Evolutionary conservation across 2,888 invertebrate genomes (phyloP), one percentile per base, ranked within the genome.

Genomic region (Eilema caniola): DNA sequence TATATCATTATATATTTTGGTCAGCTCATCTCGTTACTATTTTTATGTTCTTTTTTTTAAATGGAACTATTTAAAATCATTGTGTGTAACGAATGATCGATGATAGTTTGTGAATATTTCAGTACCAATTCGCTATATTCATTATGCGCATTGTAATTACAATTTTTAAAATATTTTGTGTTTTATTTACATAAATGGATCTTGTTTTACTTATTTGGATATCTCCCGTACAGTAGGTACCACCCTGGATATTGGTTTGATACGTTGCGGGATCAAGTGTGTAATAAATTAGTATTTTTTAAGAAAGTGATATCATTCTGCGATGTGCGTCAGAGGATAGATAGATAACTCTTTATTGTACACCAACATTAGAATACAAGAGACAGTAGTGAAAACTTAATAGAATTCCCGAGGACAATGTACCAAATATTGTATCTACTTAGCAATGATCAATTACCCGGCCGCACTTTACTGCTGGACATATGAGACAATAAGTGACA

Each of bases 61-160:
- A 79, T 80, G 67, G 72, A 81, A 77, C 71, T 78, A 47, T 37
- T 77, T 73, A 67, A 67, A 77, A 79, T 79, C 67, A 76, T 78
- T 75, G 74, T 76, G 80, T 80, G 75, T 75, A 75, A 75, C 70
- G 75, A 73, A 82, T 74, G 72, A 73, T 61, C 66, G 75, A 69
- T 72, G 75, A 69, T 72, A 72, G 60, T 75, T 68, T 74, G 72
- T 84, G 77, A 85, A 84, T 84, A 85, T 86, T 86, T 86, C 84
- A 83, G 83, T 87, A 85, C 77, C 79, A 84, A 85, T 85, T 86
- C 82, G 87, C 87, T 86, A 79, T 81, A 83, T 86, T 87, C 83
- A 84, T 86, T 83, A 84, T 81, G 82, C 82, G 85, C 85, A 83
- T 86, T 88, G 84, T 87, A 84, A 89, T 88, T 90, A 89, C 88